phyloP scores from a whole-genome alignment of 2,888 invertebrate species.

The Nephrotoma guestfalica region DNA sequence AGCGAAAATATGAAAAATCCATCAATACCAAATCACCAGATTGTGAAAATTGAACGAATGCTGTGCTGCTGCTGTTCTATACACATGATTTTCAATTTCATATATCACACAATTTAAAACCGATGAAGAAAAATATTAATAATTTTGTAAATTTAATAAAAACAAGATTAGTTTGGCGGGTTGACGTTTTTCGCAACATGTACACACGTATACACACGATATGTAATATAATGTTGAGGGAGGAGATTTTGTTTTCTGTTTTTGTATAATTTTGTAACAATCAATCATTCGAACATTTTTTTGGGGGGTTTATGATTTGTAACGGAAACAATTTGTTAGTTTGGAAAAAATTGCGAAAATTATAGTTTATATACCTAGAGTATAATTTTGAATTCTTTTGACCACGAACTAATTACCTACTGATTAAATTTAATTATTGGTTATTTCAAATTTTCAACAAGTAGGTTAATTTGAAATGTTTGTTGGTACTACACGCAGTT shows the following conservation, averaged over 20 bases:
- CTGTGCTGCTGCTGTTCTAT: background rate
- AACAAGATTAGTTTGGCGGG: background rate
- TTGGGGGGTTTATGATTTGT: background rate
- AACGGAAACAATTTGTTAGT: background rate
- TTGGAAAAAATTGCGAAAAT: background rate
- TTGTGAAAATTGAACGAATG: background rate
- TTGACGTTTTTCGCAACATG: background rate
- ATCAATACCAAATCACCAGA: background rate
- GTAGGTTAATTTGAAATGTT: background rate
- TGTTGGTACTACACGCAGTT: too few species aligned
- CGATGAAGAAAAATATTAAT: background rate
- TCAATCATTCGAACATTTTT: background rate
- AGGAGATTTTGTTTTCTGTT: background rate
- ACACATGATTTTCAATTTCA: background rate
- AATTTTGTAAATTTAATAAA: background rate
- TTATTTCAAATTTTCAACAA: background rate
- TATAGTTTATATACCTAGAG: background rate
- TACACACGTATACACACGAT: background rate
- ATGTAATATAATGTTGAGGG: background rate
- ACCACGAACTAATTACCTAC: background rate
- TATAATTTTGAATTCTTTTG: background rate
- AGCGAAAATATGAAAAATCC: background rate
- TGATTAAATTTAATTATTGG: background rate
- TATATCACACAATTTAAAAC: background rate
- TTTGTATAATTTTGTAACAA: background rate